These are phyloP conservation scores for Xenops minutus DNA, from an alignment of 2,797 vertebrate genomes.

Conservation along the genomic window DNA sequence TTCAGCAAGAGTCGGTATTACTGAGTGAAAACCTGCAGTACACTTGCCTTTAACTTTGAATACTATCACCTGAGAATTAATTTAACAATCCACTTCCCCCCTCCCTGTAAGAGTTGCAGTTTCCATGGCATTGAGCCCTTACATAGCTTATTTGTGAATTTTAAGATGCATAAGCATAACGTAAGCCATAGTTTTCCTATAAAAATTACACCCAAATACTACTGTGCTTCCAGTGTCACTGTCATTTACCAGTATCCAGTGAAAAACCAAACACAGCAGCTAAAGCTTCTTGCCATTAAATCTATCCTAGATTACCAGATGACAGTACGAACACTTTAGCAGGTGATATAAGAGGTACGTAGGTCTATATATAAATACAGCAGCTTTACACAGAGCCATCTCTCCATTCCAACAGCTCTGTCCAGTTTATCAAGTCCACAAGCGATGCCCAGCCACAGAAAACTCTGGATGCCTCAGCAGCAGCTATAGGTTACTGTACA, in stretches of 20 bases:
- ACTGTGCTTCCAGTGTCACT: not conserved
- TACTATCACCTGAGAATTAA: not conserved
- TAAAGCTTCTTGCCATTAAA: not conserved
- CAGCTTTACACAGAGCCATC: not conserved
- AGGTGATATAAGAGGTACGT: not conserved
- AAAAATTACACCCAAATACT: not conserved
- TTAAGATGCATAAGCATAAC: not conserved
- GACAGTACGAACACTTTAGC: not conserved
- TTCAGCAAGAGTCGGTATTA: not conserved
- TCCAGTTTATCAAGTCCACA: not conserved
- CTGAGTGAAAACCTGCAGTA: not conserved
- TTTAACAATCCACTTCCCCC: not conserved
- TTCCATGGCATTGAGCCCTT: not conserved
- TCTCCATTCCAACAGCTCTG: not conserved
- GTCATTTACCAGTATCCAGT: not conserved
- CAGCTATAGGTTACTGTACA: not conserved
- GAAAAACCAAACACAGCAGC: not conserved
- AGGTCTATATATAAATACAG: not conserved
- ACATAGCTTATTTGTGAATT: not conserved
- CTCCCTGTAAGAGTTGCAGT: not conserved
- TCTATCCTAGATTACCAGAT: not conserved
- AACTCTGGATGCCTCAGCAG: not conserved
- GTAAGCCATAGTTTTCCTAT: not conserved
- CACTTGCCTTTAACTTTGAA: not conserved
- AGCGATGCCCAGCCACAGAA: not conserved